Evolutionary conservation across 2,797 vertebrate genomes (phyloP).

Genomic region (Cichlasoma orientale): DNA sequence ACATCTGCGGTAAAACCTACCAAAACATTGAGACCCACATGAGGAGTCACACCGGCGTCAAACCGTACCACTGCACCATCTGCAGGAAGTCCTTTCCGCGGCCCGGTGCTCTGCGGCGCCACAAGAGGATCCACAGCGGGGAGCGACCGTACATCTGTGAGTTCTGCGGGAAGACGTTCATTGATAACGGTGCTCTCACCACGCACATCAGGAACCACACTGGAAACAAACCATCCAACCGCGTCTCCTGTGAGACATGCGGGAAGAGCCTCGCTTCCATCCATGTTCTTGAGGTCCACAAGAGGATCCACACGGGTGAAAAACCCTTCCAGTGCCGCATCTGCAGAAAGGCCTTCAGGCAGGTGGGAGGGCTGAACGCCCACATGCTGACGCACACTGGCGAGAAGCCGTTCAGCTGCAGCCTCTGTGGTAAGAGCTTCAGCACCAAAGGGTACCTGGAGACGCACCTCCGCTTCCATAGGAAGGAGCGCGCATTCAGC

Average conservation of each 20-base stretch:
- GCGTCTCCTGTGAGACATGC: constrained; percentile 44
- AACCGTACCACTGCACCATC: constrained; percentile 39
- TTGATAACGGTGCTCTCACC: constrained; percentile 28
- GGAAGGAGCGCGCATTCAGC: constrained; percentile 40
- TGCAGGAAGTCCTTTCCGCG: constrained; percentile 46
- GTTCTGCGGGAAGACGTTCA: constrained; percentile 76
- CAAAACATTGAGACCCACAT: constrained; percentile 62
- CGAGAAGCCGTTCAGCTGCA: constrained; percentile 62
- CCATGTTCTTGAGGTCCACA: constrained; percentile 57
- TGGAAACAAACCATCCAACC: constrained; percentile 10
- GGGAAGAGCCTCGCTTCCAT: constrained; percentile 57
- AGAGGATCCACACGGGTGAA: constrained; percentile 56
- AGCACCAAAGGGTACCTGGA: constrained; percentile 63
- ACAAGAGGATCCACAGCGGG: constrained; percentile 55
- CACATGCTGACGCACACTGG: constrained; percentile 56
- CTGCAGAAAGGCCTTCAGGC: constrained; percentile 57
- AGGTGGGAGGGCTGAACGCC: constrained; percentile 50
- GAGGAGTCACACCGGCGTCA: constrained; percentile 51
- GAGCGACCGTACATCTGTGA: constrained; percentile 75
- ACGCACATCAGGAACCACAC: constrained; percentile 56
- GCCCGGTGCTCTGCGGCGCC: constrained; percentile 43
- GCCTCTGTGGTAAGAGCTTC: constrained; percentile 59
- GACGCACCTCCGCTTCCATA: constrained; percentile 60
- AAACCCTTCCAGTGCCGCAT: constrained; percentile 50
- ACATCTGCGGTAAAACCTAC: constrained; percentile 51